Evolutionary conservation across 2,113 vertebrate genomes (phyloP), one percentile per base, ranked within the genome.

Genomic region (Sinosuthora webbiana): DNA sequence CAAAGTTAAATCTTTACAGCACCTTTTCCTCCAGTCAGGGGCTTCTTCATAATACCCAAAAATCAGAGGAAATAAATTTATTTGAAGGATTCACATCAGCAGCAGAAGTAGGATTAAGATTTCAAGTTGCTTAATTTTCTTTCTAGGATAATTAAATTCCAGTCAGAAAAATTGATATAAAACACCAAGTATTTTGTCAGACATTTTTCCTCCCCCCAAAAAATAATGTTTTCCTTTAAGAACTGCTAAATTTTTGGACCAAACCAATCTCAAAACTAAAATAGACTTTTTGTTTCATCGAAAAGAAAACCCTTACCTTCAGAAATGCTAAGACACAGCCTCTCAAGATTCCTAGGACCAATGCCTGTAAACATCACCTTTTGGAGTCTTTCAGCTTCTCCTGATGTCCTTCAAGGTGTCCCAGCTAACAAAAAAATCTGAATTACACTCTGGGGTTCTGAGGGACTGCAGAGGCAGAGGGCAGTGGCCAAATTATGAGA

Each of bases 151-250:
- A 55, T 5, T 4, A 85, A 63, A 42, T 1, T 31, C 47, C 31
- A 17, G 7, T 35, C 12, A 20, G 23, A 83, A 83, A 55, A 79
- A n/a, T 0, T 3, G 3, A 37, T 30, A 23, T 2, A 52, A 49
- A 65, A 71, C 31, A 47, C 18, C 5, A 2, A 7, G 2, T 4
- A 6, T 63, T 70, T 35, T 62, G 13, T 25, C 64, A 33, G 4
- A 50, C 5, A 10, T 55, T 23, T 10, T 11, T 5, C 4, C 3
- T 7, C 6, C 2, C 12, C 9, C 17, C 4, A 4, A 87, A 71
- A 83, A 80, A 65, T 15, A 2, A 20, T 1, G 0, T 56, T 83
- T 91, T 35, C 18, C 31, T 69, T 63, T 63, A 33, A 81, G 5
- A 93, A 69, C 10, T 57, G 13, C 24, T 55, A 62, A 27, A 4